These are phyloP conservation scores for Agapostemon virescens DNA, from an alignment of 2,888 invertebrate species.

Conservation along the genomic window DNA sequence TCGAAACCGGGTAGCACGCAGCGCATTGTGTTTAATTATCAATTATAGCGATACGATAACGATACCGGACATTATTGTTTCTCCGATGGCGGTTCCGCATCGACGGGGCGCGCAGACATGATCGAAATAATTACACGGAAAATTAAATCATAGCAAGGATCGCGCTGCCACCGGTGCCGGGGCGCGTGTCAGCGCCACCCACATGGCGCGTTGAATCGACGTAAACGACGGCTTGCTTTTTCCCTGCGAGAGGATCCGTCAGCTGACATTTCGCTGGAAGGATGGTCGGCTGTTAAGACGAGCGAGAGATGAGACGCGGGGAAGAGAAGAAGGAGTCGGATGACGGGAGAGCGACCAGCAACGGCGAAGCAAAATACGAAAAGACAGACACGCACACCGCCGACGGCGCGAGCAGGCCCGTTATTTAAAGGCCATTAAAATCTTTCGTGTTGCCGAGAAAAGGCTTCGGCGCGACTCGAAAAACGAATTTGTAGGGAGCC, in stretches of 20 bases:
- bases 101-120: constrained; percentile 21
- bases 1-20: background rate
- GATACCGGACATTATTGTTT: constrained; percentile 49
- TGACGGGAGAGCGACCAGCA: constrained; percentile 4
- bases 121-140: constrained; percentile 56
- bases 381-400: constrained; percentile 33
- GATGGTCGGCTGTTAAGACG: constrained; percentile 28
- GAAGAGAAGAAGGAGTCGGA: constrained; percentile 11
- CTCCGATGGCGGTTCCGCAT: constrained; percentile 19
- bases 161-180: background rate
- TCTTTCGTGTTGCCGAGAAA: constrained; percentile 32
- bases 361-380: constrained; percentile 28
- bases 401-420: constrained; percentile 50
- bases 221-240: constrained; percentile 60
- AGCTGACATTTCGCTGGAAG: constrained; percentile 54
- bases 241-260: constrained; percentile 39
- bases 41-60: constrained; percentile 44
- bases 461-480: constrained; percentile 29
- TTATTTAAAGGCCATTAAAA: constrained; percentile 65
- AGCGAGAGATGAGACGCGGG: background rate
- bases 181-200: constrained; percentile 58
- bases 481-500: constrained; percentile 59
- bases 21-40: constrained; percentile 50
- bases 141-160: constrained; percentile 48
- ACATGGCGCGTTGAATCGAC: constrained; percentile 56